Percentiles rank a stretch among this genome's conserved stretches.
Evolutionary conservation across 2,797 vertebrate genomes (phyloP).

Genomic region (Moxostoma hubbsi): DNA sequence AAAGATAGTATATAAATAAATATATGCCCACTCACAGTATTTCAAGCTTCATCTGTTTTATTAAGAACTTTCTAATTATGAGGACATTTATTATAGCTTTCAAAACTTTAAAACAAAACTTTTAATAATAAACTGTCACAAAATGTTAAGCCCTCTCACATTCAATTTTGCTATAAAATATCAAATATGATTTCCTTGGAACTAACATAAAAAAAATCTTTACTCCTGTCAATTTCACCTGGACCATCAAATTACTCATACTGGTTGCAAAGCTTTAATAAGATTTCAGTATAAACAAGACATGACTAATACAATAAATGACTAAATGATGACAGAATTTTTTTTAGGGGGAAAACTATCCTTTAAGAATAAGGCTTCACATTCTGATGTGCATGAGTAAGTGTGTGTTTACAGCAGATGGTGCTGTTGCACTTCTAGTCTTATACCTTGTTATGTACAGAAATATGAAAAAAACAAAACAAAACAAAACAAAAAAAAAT

Average conservation of each 20-base stretch:
- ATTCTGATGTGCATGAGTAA: constrained; percentile 23
- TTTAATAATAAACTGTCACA: neutral
- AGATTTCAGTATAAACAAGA: constrained; percentile 31
- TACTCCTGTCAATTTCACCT: neutral
- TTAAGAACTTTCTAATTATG: neutral
- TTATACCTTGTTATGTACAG: neutral
- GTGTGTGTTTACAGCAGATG: constrained; percentile 70
- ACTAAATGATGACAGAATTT: no score
- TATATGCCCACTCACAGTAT: neutral
- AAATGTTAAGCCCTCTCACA: neutral
- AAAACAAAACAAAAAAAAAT: neutral
- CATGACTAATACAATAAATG: neutral
- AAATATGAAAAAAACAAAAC: neutral
- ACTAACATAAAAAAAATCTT: neutral
- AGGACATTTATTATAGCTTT: neutral
- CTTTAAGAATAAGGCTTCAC: constrained; percentile 8
- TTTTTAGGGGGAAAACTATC: neutral
- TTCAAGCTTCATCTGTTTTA: neutral
- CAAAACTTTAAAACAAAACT: neutral
- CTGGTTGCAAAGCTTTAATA: constrained; percentile 15
- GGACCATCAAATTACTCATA: constrained; percentile 24
- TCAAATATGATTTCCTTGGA: constrained; percentile 1
- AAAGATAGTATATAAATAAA: constrained; percentile 4
- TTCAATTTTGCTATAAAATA: neutral
- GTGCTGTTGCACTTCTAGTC: constrained; percentile 73